Evolutionary conservation across 2,113 vertebrate genomes (phyloP), one percentile per base, ranked within the genome.

Genomic region (Opisthocomus hoazin): DNA sequence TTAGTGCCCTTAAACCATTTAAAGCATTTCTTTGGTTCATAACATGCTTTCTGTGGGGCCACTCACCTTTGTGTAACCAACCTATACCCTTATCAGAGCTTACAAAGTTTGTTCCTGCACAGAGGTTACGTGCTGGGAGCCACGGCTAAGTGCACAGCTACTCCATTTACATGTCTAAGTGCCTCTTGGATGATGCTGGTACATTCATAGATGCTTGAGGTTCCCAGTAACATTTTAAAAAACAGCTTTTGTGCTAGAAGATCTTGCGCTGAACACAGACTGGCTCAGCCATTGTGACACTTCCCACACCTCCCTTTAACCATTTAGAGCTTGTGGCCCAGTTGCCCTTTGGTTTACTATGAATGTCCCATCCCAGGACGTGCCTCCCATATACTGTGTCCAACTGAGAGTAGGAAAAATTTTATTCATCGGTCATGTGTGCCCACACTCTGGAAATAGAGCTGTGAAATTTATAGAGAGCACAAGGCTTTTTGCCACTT

Each of bases 391-490:
- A 14, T 14, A 22, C 18, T 19, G 32, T 45, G 46, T 51, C 45
- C 51, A 66, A 12, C 66, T 71, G 57, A 75, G 41, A 43, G 37
- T 2, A 43, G 39, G 36, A 50, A 51, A 29, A 34, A 16, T 12
- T 22, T n/a, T 48, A 51, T 56, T 46, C 27, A 8, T 0, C 1
- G 30, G 4, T 70, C 15, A 29, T 4, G 10, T 0, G 0, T 77
- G 76, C 15, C 15, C 32, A 29, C 46, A 2, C 23, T 27, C 32
- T 88, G 41, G 56, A 66, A 65, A 45, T 0, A 75, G 36, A 92
- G 46, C 63, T 76, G 53, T 10, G 10, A 64, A 54, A 46, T 26
- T 23, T 10, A 2, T 5, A 22, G 36, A 48, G 30, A 50, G 48
- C 69, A 64, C 50, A 12, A 77, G 30, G 54, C 30, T 13, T 87